Evolutionary conservation across 2,113 vertebrate species (phyloP).

Genomic region (Calyptommatus sinebrachiatus): DNA sequence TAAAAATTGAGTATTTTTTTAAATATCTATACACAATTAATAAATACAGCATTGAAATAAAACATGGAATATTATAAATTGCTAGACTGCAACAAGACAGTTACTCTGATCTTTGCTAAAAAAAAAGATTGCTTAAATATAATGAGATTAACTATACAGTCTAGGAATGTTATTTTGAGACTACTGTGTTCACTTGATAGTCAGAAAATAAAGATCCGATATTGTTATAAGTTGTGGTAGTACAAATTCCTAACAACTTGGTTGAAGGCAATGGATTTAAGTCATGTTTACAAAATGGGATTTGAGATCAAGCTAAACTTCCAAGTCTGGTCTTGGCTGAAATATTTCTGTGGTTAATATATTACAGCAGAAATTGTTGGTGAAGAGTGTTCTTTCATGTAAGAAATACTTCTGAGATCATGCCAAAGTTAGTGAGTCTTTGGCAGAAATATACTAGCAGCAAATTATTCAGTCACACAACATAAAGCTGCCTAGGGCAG

Average conservation of each 20-base stretch:
- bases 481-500: constrained; percentile 32
- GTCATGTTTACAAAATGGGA: constrained; percentile 14
- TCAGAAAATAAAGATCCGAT: neutral
- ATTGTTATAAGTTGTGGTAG: neutral
- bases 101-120: neutral
- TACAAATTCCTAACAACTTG: constrained; percentile 9
- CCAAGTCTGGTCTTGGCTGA: constrained; percentile 1
- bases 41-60: too few relatives aligned
- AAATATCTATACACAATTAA: too few relatives aligned
- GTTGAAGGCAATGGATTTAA: constrained; percentile 23
- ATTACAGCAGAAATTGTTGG: constrained; percentile 27
- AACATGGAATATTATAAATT: too few relatives aligned
- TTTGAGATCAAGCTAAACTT: constrained; percentile 32
- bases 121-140: neutral
- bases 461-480: constrained; percentile 45
- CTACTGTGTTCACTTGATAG: neutral
- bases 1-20: too few relatives aligned
- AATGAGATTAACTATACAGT: neutral
- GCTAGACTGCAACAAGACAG: neutral
- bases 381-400: constrained; percentile 27
- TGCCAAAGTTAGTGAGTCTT: constrained; percentile 52
- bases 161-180: constrained; percentile 14
- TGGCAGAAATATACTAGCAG: constrained; percentile 37
- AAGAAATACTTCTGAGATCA: constrained; percentile 43
- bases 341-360: constrained; percentile 40